Base-by-base conservation (phyloP, 2,113 vertebrate genomes). In the Daubentonia madagascariensis region DNA sequence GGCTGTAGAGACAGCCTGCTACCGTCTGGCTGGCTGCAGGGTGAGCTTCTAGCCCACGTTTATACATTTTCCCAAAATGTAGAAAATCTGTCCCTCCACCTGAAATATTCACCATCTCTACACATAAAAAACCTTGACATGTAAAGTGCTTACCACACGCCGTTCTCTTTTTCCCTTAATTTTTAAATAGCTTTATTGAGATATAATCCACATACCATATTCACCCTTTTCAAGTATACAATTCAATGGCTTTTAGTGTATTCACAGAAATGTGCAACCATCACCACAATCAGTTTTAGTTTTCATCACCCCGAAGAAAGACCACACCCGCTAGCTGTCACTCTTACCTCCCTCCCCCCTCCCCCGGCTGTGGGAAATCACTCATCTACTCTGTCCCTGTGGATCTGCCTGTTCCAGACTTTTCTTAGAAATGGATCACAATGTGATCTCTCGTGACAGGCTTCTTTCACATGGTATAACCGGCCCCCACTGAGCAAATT, bases 271-370 rank as follows among this genome's bases (percentile, higher is more conserved):
- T 17, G 35, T 30, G 23, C 4, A 12, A 28, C n/a, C 50, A 70
- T 40, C 48, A 32, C 8, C 45, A 65, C 59, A 52, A 37, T 52
- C 11, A 43, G 43, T 43, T 43, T 35, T 2, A 68, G 48, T 54
- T 54, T 67, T 40, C 3, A 35, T 35, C 40, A 43, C 12, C 48
- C 40, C 20, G 14, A 63, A 28, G 78, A 43, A 61, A 70, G 35
- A 35, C 6, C 28, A 28, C 28, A 22, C 73, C 3, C 11, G 32
- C 80, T 40, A 12, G 16, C 83, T 65, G 57, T 37, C 23, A 22
- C 43, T 7, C 30, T 37, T 6, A 9, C 28, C 9, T 3, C 12
- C 43, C 6, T 2, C 0, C 18, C 14, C 11, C 7, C 70, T 18
- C 18, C 70, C 52, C 35, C 9, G 6, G 25, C 17, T 20, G 5